These are phyloP conservation scores for Thecocarcelia acutangulata DNA, from an alignment of 2,888 invertebrate species.

Conservation along the genomic window DNA sequence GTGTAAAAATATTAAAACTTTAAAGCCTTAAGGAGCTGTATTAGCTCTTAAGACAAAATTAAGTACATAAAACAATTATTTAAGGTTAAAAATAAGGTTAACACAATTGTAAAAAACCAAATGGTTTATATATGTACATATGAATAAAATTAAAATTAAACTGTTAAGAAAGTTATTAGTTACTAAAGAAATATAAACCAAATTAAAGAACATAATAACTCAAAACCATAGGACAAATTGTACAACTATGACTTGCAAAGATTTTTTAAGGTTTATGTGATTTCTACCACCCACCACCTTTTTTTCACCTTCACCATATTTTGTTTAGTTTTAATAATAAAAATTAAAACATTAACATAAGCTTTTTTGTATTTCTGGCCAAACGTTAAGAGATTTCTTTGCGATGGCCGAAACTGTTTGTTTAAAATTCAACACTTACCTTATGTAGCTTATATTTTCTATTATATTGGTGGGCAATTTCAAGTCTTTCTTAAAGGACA, in stretches of 20 bases:
- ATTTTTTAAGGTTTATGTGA: constrained; percentile 29
- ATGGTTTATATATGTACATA: background rate
- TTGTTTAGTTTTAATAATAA: constrained; percentile 55
- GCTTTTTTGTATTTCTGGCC: constrained; percentile 30
- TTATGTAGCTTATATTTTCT: constrained; percentile 88
- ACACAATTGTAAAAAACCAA: background rate
- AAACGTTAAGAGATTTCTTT: constrained; percentile 9
- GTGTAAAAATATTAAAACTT: too few relatives aligned
- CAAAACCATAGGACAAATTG: constrained; percentile 19
- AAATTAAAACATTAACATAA: constrained; percentile 60
- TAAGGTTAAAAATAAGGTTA: too few relatives aligned
- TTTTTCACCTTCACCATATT: constrained; percentile 57
- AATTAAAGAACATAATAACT: constrained; percentile 9
- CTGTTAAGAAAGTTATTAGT: constrained; percentile 34
- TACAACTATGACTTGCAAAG: constrained; percentile 23
- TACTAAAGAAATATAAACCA: constrained; percentile 18
- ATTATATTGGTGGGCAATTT: constrained; percentile 89
- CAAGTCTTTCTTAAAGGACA: constrained; percentile 91
- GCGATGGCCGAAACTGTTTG: constrained; percentile 24
- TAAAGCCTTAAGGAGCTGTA: too few relatives aligned
- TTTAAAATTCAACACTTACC: constrained; percentile 83
- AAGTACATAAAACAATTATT: too few relatives aligned
- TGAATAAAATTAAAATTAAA: background rate
- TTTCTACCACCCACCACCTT: constrained; percentile 63
- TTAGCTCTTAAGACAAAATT: too few relatives aligned